Evolutionary conservation across 2,888 invertebrate species (phyloP).

Genomic region (Caenorhabditis becei): DNA sequence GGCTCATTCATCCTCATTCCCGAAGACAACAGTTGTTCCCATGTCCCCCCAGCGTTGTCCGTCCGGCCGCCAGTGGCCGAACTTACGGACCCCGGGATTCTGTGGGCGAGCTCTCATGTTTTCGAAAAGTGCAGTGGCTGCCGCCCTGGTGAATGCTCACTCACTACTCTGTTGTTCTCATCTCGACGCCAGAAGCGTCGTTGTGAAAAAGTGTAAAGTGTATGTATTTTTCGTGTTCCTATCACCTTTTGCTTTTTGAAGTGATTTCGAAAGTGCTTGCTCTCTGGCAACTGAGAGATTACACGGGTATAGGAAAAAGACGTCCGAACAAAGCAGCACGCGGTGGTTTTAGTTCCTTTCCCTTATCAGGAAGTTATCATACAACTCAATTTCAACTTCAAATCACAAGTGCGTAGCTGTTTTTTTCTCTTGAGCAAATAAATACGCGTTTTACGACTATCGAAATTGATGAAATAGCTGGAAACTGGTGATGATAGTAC

Average conservation of each 20-base stretch:
- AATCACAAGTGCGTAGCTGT: background rate
- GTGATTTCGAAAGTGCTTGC: slow-evolving; percentile 34
- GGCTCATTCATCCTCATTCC: slow-evolving; percentile 5
- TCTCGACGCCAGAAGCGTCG: slow-evolving; percentile 6
- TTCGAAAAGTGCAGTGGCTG: slow-evolving; percentile 37
- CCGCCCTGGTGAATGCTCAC: slow-evolving; percentile 7
- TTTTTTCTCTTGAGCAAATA: background rate
- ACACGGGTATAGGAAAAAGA: background rate
- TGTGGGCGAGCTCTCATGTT: slow-evolving; percentile 30
- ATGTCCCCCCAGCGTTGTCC: background rate
- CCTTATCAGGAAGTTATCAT: background rate
- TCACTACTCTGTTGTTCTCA: slow-evolving; percentile 47
- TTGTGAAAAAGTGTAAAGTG: slow-evolving; percentile 51
- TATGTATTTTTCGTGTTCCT: slow-evolving; percentile 46
- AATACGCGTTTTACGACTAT: background rate
- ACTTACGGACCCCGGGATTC: slow-evolving; percentile 2
- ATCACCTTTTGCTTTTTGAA: slow-evolving; percentile 37
- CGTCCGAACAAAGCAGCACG: background rate
- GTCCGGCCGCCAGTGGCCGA: slow-evolving; percentile 1
- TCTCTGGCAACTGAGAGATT: background rate
- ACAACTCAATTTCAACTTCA: background rate
- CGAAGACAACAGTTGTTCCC: slow-evolving; percentile 30
- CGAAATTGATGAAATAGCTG: no score
- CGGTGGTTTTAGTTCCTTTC: background rate
- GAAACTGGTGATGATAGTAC: background rate